Conservation (phyloP, 2,797 vertebrate genomes). For the Macrochelys suwanniensis region DNA sequence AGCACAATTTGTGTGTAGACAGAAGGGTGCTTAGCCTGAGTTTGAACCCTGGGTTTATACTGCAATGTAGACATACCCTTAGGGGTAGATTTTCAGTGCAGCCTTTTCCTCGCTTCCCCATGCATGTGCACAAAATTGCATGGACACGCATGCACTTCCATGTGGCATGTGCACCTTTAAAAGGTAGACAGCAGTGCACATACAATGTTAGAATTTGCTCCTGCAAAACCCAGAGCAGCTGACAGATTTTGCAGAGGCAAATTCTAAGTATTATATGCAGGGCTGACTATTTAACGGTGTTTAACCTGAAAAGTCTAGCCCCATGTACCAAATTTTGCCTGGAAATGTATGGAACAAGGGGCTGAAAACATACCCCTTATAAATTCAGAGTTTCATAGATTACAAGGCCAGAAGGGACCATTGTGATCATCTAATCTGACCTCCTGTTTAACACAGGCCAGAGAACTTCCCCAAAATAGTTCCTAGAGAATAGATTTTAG, state of each 20-base stretch:
- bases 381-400: neutral
- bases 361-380: neutral
- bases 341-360: neutral
- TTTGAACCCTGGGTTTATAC: neutral
- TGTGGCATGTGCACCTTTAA: neutral
- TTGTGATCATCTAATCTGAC: neutral
- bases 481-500: no score
- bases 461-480: no score
- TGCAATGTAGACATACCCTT: neutral
- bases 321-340: neutral
- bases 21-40: neutral
- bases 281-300: neutral
- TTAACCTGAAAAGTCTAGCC: neutral
- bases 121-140: neutral
- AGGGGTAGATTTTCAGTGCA: neutral
- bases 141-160: neutral
- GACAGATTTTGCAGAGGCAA: neutral
- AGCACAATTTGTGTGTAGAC: neutral
- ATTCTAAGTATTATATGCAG: neutral
- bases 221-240: neutral
- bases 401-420: neutral
- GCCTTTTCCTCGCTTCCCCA: accelerated
- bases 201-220: neutral
- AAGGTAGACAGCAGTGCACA: neutral
- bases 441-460: no score